Evolutionary conservation across 2,797 vertebrate genomes (phyloP), one percentile per base, ranked within the genome.

Genomic region (Gallirallus australis): DNA sequence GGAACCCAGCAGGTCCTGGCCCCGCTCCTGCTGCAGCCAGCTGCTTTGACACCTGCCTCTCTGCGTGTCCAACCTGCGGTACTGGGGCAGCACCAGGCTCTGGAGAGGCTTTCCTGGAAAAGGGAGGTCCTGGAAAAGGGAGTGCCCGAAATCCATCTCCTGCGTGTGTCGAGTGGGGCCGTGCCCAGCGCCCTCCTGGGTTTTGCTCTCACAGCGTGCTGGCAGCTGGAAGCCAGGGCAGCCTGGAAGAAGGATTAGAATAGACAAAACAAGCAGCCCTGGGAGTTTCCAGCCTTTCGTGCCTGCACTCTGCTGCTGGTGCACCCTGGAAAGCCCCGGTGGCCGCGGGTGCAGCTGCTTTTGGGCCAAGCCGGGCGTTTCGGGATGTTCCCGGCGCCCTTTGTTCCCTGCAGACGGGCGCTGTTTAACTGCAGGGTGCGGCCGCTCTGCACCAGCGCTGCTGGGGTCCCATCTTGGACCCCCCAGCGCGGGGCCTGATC

Each of bases 91-190:
- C 1, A 9, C 35, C 68, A 20, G 60, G 23, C 45, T 7, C 0
- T 0, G 4, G 37, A 18, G 66, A 8, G 2, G 2, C 25, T 52
- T 40, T 42, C 19, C 0, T 4, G 50, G 42, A 37, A 66, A 42
- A n/a, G 40, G 63, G 40, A 68, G 40, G 16, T 42, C 16, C 0
- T 4, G 50, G 42, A 37, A 61, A 37, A 33, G 42, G 63, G 35
- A 69, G 56, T 0, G 2, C 50, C 0, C 0, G 50, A 45, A 28
- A 57, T n/a, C 28, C 0, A 1, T 14, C n/a, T 75, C 31, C 61
- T 1, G 31, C 16, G 5, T 0, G 8, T 0, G 1, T 47, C 21
- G 17, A 37, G 30, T 1, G 0, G 1, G 5, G 52, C 35, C 45
- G 14, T 0, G 3, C 33, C 39, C 16, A 1, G 25, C 6, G 14